Base-by-base conservation (phyloP, 30 jellyfish, hydroid and myxozoan species). In the Aurelia aurita complex sp. Pacific region DNA sequence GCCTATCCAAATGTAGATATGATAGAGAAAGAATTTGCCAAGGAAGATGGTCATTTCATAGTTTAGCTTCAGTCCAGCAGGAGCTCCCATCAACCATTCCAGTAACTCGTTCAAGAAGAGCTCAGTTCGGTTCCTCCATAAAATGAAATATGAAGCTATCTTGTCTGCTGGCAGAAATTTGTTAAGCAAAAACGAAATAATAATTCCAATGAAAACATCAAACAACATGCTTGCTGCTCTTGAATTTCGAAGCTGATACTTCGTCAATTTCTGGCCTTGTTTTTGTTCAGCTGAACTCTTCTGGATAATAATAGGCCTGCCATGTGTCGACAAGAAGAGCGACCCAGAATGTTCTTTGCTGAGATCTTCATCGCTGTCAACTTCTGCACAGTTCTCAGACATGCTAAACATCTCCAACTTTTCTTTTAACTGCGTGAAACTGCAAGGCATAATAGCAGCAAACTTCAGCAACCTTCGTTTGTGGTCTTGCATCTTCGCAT, bases 1-100 rank as follows among this genome's bases (percentile, higher is more conserved):
- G 29, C 89, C 93, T 74, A 88, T 80, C 98, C 98, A 94, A 4
- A 94, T 85, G 91, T 94, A 69, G 4, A 94, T 77, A 51, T 94
- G 98, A 57, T 89, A 94, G 10, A 70, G 79, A 77, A 94, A 94
- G 73, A 94, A 83, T 53, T 72, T 78, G 29, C 98, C 98, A 32
- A 88, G 86, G 80, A 88, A 94, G 0, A 66, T 62, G 11, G 98
- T 80, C 79, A 94, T 55, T 84, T 94, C 98, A 6, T 94, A 88
- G 83, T 88, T 94, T 18, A 94, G 64, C 85, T 94, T 94, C 80
- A 94, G 65, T 6, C 98, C 98, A 35, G 98, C 98, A 34, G 98
- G 98, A 33, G 89, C 94, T 13, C 98, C 98, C 96, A 88, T 89
- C 80, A 94, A 67, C 97, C 98, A 94, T 38, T 79, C 83, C 33